phyloP scores from a whole-genome alignment of 2,113 vertebrate genomes.

The Cettia cetti region DNA sequence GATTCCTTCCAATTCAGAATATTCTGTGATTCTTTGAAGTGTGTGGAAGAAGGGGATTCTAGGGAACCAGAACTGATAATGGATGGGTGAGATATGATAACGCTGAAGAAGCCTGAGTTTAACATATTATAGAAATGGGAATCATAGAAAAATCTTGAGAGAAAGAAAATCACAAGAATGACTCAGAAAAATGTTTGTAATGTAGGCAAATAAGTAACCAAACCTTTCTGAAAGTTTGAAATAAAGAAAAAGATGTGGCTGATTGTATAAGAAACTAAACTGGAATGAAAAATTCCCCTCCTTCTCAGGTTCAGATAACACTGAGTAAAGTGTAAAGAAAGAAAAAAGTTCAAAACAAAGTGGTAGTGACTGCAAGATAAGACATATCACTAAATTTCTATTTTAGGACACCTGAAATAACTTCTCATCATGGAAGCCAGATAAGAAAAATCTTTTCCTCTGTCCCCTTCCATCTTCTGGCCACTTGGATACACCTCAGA shows the following conservation, averaged over 20 bases:
- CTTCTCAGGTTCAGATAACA: neutral
- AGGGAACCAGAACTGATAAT: neutral
- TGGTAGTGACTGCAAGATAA: neutral
- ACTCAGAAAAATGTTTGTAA: neutral
- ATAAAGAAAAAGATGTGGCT: neutral
- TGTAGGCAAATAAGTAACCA: neutral
- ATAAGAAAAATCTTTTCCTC: neutral
- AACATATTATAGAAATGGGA: neutral
- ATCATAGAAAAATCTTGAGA: neutral
- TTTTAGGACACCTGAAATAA: neutral
- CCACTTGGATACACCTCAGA: neutral
- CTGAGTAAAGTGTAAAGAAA: neutral
- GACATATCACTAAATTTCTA: neutral
- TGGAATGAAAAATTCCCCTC: neutral
- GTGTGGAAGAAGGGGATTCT: neutral
- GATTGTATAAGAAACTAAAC: neutral
- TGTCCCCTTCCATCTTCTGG: neutral
- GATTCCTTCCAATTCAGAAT: neutral
- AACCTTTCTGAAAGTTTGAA: neutral
- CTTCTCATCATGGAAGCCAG: neutral
- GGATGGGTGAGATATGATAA: neutral
- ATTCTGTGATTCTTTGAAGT: neutral
- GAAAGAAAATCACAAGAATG: neutral
- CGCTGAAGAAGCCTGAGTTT: neutral
- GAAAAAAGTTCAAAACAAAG: neutral